phyloP scores from a whole-genome alignment of 1,140 invertebrate species.

The Apis dorsata region DNA sequence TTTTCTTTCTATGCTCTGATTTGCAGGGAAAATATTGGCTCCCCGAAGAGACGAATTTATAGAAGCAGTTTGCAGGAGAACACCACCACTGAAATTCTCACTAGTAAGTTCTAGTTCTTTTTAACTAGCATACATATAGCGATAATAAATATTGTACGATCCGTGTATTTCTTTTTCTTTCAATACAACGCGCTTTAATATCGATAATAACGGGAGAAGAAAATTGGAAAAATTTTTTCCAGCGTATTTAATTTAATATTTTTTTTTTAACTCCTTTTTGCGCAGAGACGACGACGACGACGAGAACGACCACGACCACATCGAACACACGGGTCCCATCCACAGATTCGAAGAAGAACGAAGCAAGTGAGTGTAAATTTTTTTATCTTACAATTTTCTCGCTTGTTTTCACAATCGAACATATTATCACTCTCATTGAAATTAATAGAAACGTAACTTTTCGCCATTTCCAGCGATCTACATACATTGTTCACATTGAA shows the following conservation, averaged over 20 bases:
- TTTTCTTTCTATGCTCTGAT: conserved; percentile 1
- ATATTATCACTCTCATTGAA: not conserved
- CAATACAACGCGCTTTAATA: too few species aligned
- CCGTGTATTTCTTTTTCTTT: too few species aligned
- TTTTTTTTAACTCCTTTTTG: conserved; percentile 26
- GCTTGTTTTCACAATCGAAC: not conserved
- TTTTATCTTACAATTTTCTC: not conserved
- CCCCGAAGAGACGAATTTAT: conserved; percentile 78
- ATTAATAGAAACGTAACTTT: not conserved
- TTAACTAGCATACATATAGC: not conserved
- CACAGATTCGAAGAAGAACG: conserved; percentile 72
- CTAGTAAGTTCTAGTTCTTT: conserved; percentile 68
- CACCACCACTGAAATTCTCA: conserved; percentile 75
- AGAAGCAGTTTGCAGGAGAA: conserved; percentile 78
- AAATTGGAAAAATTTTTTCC: too few species aligned
- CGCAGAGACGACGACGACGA: conserved; percentile 77
- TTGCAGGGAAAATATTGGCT: conserved; percentile 74
- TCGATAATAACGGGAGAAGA: too few species aligned
- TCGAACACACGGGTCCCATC: conserved; percentile 68
- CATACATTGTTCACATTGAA: not conserved
- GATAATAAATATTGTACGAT: not conserved
- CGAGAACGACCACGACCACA: conserved; percentile 72
- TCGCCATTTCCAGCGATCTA: not conserved
- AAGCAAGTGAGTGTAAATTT: conserved; percentile 69
- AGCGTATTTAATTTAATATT: not conserved